Base-by-base conservation (phyloP, 2,797 vertebrate genomes). In the Darevskia nairensis region DNA sequence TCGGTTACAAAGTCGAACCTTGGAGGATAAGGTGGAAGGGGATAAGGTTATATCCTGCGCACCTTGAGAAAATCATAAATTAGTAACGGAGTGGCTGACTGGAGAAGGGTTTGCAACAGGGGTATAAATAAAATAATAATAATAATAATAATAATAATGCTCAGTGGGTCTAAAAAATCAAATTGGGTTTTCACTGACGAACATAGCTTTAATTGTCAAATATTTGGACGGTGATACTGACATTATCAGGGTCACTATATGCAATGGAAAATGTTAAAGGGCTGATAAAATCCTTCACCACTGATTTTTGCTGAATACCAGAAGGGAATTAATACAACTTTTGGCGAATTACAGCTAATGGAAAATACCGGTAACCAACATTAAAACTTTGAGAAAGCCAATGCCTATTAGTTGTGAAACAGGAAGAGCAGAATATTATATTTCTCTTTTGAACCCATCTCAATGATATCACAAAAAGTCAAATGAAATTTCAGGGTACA, bases 271-370 rank as follows among this genome's bases (percentile, higher is more conserved):
- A 76, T 15, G 82, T 41, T 55, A 1, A 86, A 39, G 66, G 6
- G 61, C 25, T 80, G n/a, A 80, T 90, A 92, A 91, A 91, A 94
- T 90, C 59, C 39, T 29, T 91, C 23, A 13, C 10, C 68, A n/a
- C 23, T 77, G 61, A 82, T 29, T 77, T 59, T 85, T 71, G 3
- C 0, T 27, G 82, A 1, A 76, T 2, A 86, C 81, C 74, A 84
- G 6, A 77, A 1, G 55, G 13, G 77, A 76, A 90, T 86, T 86
- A 17, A 66, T 66, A 81, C 41, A 75, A 4, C 11, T 21, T 25
- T 76, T 75, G 91, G 80, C 85, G 11, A 41, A 88, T 68, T 80
- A 35, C 55, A 13, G 44, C 32, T 88, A 90, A 29, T 17, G 59
- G 82, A 86, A 91, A 91, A 91, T 46, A 35, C 35, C 35, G 35